Conservation (phyloP, 2,113 vertebrate genomes). For the Atrichornis clamosus region DNA sequence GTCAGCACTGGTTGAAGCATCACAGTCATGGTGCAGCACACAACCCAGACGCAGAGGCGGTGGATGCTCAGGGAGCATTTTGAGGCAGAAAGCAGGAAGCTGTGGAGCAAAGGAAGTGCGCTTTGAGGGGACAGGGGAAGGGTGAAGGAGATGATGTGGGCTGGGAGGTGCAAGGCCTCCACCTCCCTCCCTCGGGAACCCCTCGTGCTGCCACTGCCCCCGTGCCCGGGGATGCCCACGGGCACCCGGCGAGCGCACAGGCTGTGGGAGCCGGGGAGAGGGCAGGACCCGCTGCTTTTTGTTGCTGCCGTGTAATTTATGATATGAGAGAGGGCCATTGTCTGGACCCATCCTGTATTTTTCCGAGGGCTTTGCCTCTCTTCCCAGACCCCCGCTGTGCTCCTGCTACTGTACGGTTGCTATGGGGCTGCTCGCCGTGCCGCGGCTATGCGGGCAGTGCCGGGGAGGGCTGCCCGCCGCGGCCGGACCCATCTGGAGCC, state of each 20-base stretch:
- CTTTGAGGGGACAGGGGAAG: neutral
- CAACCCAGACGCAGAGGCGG: fast-evolving
- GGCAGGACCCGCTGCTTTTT: neutral
- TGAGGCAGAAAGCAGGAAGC: neutral
- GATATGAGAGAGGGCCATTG: slow-evolving; percentile 52
- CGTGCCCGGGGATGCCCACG: neutral
- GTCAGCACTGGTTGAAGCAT: neutral
- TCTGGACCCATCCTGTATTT: slow-evolving; percentile 59
- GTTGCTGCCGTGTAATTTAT: slow-evolving; percentile 66
- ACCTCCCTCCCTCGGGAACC: neutral
- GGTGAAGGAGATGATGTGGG: fast-evolving
- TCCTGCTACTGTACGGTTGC: slow-evolving; percentile 70
- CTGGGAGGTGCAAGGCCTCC: neutral
- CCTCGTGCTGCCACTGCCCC: fast-evolving
- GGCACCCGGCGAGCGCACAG: neutral
- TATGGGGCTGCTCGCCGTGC: slow-evolving; percentile 59
- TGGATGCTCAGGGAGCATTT: neutral
- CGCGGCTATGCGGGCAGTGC: slow-evolving; percentile 30
- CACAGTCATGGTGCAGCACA: fast-evolving
- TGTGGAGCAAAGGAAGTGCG: fast-evolving
- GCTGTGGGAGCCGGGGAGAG: neutral
- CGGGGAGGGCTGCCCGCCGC: slow-evolving; percentile 21
- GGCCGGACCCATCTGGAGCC: slow-evolving; percentile 64
- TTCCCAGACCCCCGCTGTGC: slow-evolving; percentile 74
- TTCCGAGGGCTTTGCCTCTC: slow-evolving; percentile 52